Percentiles rank a stretch among this genome's conserved stretches.
Conservation (phyloP, 2,113 vertebrate genomes). For the Siniperca knerii region DNA sequence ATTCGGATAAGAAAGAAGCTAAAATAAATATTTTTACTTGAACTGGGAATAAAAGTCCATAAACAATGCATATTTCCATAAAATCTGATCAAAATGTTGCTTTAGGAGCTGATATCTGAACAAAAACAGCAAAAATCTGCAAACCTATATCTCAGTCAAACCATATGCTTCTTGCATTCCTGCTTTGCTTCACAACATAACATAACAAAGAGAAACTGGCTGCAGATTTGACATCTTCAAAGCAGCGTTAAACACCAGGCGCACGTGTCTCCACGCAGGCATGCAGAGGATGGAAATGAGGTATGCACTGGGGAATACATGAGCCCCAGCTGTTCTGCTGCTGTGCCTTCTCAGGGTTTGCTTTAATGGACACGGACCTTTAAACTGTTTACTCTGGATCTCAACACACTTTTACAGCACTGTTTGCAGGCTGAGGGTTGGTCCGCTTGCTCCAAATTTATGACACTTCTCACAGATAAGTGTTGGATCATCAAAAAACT, state of each 20-base stretch:
- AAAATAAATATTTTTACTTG: neutral
- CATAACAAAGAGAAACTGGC: constrained; percentile 22
- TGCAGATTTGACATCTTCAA: constrained; percentile 34
- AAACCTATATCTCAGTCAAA: neutral
- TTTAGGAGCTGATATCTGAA: neutral
- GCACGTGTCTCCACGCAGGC: constrained; percentile 15
- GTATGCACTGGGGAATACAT: constrained; percentile 18
- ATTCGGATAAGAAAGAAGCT: neutral
- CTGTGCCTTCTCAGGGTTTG: constrained; percentile 22
- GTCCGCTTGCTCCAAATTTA: neutral
- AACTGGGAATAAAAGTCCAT: neutral
- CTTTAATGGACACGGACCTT: constrained; percentile 37
- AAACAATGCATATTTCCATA: neutral
- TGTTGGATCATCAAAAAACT: neutral
- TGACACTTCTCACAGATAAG: constrained; percentile 26
- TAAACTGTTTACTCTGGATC: constrained; percentile 56
- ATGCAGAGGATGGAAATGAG: constrained; percentile 28
- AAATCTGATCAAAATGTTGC: neutral
- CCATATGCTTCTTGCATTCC: constrained; percentile 1
- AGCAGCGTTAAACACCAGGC: constrained; percentile 21
- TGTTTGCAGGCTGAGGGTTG: neutral
- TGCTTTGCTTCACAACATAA: constrained; percentile 9
- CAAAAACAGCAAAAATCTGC: neutral
- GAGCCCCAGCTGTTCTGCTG: constrained; percentile 51
- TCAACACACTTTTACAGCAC: constrained; percentile 25